Evolutionary conservation across 2,888 invertebrate species (phyloP), one percentile per base, ranked within the genome.

Genomic region (Synanthedon vespiformis): DNA sequence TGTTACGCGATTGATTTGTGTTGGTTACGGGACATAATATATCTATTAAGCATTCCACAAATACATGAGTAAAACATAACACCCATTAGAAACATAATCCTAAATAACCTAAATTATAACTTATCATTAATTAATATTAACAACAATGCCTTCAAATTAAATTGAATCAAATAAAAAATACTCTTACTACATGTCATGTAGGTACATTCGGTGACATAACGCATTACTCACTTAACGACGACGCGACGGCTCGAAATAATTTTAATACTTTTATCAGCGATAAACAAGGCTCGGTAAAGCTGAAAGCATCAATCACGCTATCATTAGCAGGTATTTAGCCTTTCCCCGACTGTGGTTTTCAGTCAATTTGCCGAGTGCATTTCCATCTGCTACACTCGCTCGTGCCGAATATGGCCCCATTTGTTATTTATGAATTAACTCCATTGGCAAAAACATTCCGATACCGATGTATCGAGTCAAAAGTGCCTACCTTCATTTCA

Each of bases 311-410:
- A 77, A 75, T 77, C 75, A 71, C 65, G 67, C 70, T 70, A 83
- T 84, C 82, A 86, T 85, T 85, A 85, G 80, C 80, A 72, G 79
- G 74, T 81, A 86, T 84, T 85, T 85, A 84, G 83, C 80, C 80
- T 83, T 84, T 82, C 74, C 70, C 74, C 70, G 74, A 73, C 72
- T 86, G 87, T 74, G 86, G 86, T 85, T 79, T 77, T 68, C 79
- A 81, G 84, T 84, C 84, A 86, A 87, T 86, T 86, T 84, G 79
- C 65, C 72, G 83, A 83, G 77, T 82, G 82, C 80, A 82, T 83
- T 82, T 78, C 74, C 77, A 81, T 78, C 80, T 75, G 74, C 65
- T 65, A 73, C 82, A 74, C 76, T 79, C 78, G 70, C 60, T 70
- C 68, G 13, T n/a, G 58, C 65, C 68, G 74, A 73, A 80, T 84